Conservation (phyloP, 2,113 vertebrate genomes). For the Centropristis striata region DNA sequence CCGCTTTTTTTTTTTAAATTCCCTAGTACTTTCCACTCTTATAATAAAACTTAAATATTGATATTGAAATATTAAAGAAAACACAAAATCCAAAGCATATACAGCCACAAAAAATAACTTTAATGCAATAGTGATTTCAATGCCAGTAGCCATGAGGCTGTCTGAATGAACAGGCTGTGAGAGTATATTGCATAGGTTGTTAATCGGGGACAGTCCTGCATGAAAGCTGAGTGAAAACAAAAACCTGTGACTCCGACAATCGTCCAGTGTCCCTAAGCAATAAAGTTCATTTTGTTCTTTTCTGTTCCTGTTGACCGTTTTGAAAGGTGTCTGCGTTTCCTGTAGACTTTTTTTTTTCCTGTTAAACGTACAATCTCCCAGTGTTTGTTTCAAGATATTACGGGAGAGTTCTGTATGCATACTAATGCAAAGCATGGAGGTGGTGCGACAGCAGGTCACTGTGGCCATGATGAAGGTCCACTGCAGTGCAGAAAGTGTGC, state of each 20-base stretch:
- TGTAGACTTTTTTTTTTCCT: not conserved
- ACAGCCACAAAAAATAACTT: constrained; percentile 77
- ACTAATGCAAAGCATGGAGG: constrained; percentile 34
- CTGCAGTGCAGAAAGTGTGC: constrained; percentile 10
- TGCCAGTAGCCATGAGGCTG: constrained; percentile 54
- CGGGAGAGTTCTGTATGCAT: constrained; percentile 13
- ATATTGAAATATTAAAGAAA: constrained; percentile 13
- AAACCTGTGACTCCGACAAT: constrained; percentile 28
- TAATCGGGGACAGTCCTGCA: constrained; percentile 67
- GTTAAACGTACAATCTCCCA: constrained; percentile 22
- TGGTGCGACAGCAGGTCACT: constrained; percentile 24
- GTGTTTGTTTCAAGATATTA: constrained; percentile 28
- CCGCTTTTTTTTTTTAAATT: too few relatives aligned
- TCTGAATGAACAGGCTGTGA: constrained; percentile 59
- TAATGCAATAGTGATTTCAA: constrained; percentile 73
- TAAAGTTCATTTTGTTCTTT: constrained; percentile 33
- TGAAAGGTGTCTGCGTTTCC: constrained; percentile 18
- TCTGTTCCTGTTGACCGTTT: constrained; percentile 24
- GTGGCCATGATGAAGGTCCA: constrained; percentile 26
- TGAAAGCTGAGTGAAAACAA: constrained; percentile 56
- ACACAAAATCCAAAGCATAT: constrained; percentile 34
- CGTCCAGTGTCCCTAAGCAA: constrained; percentile 30
- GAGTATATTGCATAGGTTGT: constrained; percentile 81
- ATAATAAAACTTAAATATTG: not conserved
- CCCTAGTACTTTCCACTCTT: too few relatives aligned